These are phyloP conservation scores for Blastomussa wellsi DNA, from an alignment of 92 coral and sea anemone species.

Conservation along the genomic window DNA sequence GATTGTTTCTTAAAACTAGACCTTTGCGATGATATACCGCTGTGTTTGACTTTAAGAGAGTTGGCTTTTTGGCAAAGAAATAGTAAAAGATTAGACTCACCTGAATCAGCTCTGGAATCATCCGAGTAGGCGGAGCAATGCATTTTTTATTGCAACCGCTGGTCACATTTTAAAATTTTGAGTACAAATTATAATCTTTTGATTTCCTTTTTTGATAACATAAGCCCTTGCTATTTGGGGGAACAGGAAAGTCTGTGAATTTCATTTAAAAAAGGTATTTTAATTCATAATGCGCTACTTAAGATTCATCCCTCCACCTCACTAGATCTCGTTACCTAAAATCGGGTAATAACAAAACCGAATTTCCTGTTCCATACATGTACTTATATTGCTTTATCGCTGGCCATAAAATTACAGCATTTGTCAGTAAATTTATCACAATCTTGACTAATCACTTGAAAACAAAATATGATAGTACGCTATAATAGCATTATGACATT, in stretches of 20 bases:
- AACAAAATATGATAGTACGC: too few species aligned
- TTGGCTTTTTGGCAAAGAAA: constrained; percentile 6
- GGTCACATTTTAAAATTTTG: constrained; percentile 1
- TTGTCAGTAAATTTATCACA: constrained; percentile 5
- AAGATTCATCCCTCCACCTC: constrained; percentile 16
- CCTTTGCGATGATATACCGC: not conserved
- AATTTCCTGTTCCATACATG: constrained; percentile 13
- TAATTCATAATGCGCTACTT: constrained; percentile 15
- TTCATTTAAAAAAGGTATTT: not conserved
- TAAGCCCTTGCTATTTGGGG: not conserved
- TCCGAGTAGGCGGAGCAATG: not conserved
- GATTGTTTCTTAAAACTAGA: constrained; percentile 18
- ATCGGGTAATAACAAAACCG: constrained; percentile 11
- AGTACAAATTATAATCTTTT: not conserved
- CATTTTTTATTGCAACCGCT: constrained; percentile 6
- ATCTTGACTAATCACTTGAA: not conserved
- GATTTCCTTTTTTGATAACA: not conserved
- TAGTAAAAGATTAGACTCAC: constrained; percentile 20
- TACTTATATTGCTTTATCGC: constrained; percentile 3
- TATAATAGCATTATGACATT: too few species aligned
- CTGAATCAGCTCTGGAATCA: constrained; percentile 23
- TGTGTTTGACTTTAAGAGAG: constrained; percentile 8
- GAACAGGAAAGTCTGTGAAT: constrained; percentile 15
- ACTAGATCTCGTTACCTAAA: constrained; percentile 13
- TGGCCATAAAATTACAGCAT: constrained; percentile 7